A percentile compares a stretch with the other conserved stretches of the same genome.
Evolutionary conservation across 2,888 invertebrate species (phyloP).

Genomic region (Eristalis intricaria): DNA sequence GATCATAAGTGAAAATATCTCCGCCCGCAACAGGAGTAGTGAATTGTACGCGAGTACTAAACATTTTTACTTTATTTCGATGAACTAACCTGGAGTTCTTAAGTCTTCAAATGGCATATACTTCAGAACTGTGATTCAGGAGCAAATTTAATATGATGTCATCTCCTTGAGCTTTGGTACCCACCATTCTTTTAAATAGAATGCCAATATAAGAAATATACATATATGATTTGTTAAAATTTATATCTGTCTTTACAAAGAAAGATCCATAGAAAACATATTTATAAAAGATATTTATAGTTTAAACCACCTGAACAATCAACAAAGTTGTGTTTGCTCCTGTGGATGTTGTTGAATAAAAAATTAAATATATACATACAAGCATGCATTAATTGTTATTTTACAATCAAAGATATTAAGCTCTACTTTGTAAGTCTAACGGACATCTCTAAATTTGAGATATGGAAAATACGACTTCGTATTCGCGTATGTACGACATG

Average conservation of each 20-base stretch:
- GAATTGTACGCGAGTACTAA: conserved; percentile 8
- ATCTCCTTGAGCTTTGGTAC: neutral
- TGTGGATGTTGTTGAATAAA: conserved; percentile 45
- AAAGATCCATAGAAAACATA: neutral
- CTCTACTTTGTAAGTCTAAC: neutral
- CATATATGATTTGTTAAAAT: conserved; percentile 1
- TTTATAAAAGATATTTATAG: conserved; percentile 13
- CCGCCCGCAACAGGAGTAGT: conserved; percentile 8
- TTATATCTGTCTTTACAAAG: neutral
- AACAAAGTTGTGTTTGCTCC: conserved; percentile 26
- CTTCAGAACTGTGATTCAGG: conserved; percentile 38
- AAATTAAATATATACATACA: neutral
- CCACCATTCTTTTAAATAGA: neutral
- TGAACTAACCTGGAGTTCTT: neutral
- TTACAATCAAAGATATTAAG: neutral
- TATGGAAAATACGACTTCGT: too few species aligned
- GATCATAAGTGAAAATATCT: conserved; percentile 35
- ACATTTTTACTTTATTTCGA: neutral
- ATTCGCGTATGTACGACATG: too few species aligned
- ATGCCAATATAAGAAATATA: neutral
- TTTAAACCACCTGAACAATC: conserved; percentile 3
- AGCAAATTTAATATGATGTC: neutral
- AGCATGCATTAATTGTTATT: neutral
- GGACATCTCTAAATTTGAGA: too few species aligned
- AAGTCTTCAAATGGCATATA: conserved; percentile 1